Percentiles rank a stretch among this genome's conserved stretches.
Conservation (phyloP, 2,797 vertebrate genomes). For the Chiroxiphia lanceolata region DNA sequence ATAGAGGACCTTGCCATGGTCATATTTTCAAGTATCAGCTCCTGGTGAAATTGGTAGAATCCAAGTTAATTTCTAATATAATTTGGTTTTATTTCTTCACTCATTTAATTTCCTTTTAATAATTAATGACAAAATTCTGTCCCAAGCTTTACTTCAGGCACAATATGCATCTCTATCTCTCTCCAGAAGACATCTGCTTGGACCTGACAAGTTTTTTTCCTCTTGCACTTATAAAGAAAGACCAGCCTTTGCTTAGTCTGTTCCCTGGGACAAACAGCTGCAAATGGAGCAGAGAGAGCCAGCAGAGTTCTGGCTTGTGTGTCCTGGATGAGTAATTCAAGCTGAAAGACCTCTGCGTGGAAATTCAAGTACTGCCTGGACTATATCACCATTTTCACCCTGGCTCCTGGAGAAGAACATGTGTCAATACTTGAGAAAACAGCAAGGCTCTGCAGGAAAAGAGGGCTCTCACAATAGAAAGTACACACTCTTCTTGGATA, state of each 20-base stretch:
- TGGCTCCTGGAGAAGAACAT: neutral
- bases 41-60: neutral
- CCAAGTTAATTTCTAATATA: neutral
- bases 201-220: neutral
- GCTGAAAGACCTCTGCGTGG: neutral
- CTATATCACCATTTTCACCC: neutral
- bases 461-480: neutral
- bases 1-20: neutral
- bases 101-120: neutral
- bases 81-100: neutral
- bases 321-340: constrained; percentile 9
- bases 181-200: constrained; percentile 5
- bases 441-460: neutral
- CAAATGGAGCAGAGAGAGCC: neutral
- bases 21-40: neutral
- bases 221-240: neutral
- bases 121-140: neutral
- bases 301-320: neutral
- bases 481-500: neutral
- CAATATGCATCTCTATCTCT: neutral
- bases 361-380: constrained; percentile 28
- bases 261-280: constrained; percentile 41
- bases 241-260: neutral
- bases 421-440: neutral
- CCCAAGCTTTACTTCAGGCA: neutral